Conservation (phyloP, 2,113 vertebrate species). For the Podilymbus podiceps region DNA sequence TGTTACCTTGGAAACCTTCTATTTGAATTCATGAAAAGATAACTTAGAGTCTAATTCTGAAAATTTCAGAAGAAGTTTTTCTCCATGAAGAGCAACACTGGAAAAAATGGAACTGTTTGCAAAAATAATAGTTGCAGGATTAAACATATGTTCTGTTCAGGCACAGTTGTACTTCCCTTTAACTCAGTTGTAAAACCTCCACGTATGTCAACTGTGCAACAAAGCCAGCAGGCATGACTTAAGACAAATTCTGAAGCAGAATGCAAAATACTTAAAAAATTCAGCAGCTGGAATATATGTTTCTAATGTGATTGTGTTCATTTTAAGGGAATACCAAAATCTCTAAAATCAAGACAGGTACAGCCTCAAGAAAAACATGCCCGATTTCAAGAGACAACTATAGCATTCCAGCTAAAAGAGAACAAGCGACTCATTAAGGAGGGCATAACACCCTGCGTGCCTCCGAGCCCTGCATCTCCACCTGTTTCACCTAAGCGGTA, state of each 20-base stretch:
- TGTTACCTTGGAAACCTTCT: background rate
- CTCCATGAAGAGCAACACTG: background rate
- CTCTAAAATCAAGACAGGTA: background rate
- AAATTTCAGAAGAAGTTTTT: background rate
- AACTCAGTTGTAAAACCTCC: background rate
- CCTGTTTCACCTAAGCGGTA: conserved; percentile 73
- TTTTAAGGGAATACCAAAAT: conserved; percentile 35
- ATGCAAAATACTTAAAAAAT: background rate
- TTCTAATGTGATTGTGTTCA: background rate
- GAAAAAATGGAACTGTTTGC: background rate
- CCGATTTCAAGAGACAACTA: conserved; percentile 80
- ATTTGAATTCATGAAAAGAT: background rate
- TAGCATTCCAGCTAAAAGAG: conserved; percentile 81
- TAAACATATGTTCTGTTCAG: background rate
- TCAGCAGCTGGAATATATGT: background rate
- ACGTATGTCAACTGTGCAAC: background rate
- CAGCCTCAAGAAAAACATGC: conserved; percentile 27
- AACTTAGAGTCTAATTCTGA: background rate
- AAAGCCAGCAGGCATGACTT: background rate
- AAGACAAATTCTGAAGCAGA: background rate
- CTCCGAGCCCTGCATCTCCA: conserved; percentile 50
- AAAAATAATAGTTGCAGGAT: background rate
- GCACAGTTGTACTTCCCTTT: background rate
- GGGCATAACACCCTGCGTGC: conserved; percentile 59
- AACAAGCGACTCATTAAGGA: conserved; percentile 72